Base-by-base conservation (phyloP, 2,113 vertebrate genomes). In the Numenius arquata region DNA sequence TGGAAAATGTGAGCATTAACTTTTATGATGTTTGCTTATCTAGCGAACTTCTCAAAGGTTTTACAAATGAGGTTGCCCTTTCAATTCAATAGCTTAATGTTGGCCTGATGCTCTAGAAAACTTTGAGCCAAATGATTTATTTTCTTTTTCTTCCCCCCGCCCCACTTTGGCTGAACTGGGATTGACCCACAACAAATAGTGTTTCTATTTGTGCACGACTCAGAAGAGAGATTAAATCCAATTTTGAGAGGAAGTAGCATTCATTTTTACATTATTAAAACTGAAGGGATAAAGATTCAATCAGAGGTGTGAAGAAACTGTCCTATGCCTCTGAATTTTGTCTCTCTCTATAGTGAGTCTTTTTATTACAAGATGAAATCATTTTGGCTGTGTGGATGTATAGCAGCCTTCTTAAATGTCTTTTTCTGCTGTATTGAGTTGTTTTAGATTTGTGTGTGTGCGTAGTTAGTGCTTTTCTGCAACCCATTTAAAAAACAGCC, bases 61-160 rank as follows among this genome's bases (percentile, higher is more conserved):
- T 72, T 55, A 48, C 32, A 76, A 15, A 71, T 66, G 41, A 80
- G n/a, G 22, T 83, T 94, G 67, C 38, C 48, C 75, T 76, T 91
- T 79, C n/a, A 70, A 1, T 83, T 91, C 55, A 66, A 4, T 76
- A 76, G 40, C 10, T 73, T 85, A 12, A 5, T 80, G 72, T 88
- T 93, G 78, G 53, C 66, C 14, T 89, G 48, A 20, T 47, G 45
- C 38, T 87, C 62, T 73, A 70, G 81, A 81, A 82, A 74, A 76
- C 74, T 79, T 91, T 18, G 40, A 85, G 40, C 53, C 72, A 55
- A 53, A 66, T 72, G 8, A 30, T 26, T 34, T 65, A 36, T 17
- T n/a, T 43, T 30, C 4, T 17, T 21, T 34, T 20, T 12, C 9
- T 27, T 41, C 5, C 1, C 4, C 9, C 0, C 0, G 5, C 3